Conservation (phyloP, 2,888 invertebrate species). For the Morpho helenor region DNA sequence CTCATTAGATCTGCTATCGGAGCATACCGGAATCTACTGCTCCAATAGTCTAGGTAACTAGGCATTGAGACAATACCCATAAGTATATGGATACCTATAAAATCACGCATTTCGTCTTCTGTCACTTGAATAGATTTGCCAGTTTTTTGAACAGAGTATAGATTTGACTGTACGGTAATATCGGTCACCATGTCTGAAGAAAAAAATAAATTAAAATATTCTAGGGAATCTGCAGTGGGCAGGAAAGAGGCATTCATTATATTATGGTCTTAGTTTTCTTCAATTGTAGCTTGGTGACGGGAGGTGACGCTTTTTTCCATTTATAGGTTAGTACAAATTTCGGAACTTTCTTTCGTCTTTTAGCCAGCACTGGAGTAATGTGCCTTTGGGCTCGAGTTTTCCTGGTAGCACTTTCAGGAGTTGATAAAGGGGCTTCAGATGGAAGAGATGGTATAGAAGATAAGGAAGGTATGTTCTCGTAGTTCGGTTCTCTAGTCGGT, state of each 20-base stretch:
- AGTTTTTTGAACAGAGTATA: conserved; percentile 26
- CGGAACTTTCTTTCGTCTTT: conserved; percentile 21
- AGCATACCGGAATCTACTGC: conserved; percentile 22
- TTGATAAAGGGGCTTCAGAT: conserved; percentile 21
- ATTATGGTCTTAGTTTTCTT: conserved; percentile 22
- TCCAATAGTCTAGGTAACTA: conserved; percentile 34
- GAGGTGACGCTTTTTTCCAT: conserved; percentile 24
- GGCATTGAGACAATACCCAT: conserved; percentile 37
- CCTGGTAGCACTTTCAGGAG: conserved; percentile 21
- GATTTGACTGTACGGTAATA: conserved; percentile 25
- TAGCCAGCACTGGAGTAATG: conserved; percentile 20
- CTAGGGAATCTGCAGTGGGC: conserved; percentile 19
- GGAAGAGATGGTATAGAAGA: conserved; percentile 17
- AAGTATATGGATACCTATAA: conserved; percentile 34
- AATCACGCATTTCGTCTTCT: conserved; percentile 31
- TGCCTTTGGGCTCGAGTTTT: conserved; percentile 26
- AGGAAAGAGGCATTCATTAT: conserved; percentile 19
- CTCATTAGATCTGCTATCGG: conserved; percentile 34
- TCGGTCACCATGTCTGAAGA: conserved; percentile 16
- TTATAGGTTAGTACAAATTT: conserved; percentile 24
- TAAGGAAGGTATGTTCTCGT: too few species aligned
- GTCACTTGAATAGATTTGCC: conserved; percentile 26
- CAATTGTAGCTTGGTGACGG: conserved; percentile 8
- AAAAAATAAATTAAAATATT: not conserved
- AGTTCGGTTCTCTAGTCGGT: too few species aligned